Conservation (phyloP, 2,888 invertebrate genomes). For the Calameuta idolon region DNA sequence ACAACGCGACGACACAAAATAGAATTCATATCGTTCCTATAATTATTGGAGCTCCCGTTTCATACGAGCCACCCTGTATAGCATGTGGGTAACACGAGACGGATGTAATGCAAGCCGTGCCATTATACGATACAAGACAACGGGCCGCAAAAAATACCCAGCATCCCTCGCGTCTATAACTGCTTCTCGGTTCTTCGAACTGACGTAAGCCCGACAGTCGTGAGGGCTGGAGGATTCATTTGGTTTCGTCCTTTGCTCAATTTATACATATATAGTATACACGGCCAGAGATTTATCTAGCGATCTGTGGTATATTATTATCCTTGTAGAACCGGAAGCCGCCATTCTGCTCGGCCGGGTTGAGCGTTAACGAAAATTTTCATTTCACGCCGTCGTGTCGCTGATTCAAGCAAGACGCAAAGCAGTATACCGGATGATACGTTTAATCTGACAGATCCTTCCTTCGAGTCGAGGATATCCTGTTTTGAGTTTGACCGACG, state of each 20-base stretch:
- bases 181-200: conserved; percentile 28
- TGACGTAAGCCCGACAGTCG: conserved; percentile 13
- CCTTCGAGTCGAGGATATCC: background rate
- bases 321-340: background rate
- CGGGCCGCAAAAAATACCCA: conserved; percentile 46
- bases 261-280: conserved; percentile 8
- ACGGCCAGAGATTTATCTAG: background rate
- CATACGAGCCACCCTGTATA: background rate
- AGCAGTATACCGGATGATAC: background rate
- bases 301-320: background rate
- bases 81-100: conserved; percentile 56
- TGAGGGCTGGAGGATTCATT: background rate
- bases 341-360: background rate
- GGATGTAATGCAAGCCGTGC: conserved; percentile 65
- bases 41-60: background rate
- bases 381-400: background rate
- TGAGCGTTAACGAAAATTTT: background rate
- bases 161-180: conserved; percentile 45
- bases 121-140: conserved; percentile 60
- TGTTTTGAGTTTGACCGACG: background rate
- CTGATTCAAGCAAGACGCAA: background rate
- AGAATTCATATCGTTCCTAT: background rate
- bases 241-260: conserved; percentile 4
- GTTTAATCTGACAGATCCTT: background rate
- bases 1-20: background rate